These are phyloP conservation scores for Stegostoma tigrinum DNA, from an alignment of 2,113 vertebrate genomes.

Conservation along the genomic window DNA sequence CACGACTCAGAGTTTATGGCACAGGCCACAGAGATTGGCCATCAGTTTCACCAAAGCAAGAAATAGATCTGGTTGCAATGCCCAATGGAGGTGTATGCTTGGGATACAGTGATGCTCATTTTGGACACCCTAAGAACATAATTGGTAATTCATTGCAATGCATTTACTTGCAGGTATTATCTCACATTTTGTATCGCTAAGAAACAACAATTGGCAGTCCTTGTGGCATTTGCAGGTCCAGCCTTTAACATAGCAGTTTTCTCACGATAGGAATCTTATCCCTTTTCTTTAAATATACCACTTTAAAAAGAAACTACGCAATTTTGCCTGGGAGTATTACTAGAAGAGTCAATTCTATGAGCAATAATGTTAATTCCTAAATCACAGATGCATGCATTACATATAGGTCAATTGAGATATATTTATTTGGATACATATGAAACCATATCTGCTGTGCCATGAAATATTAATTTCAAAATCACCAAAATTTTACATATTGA, in stretches of 20 bases:
- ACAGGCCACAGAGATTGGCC: conserved; percentile 66
- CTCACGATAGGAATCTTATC: background rate
- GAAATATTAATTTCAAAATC: background rate
- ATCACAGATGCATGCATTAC: background rate
- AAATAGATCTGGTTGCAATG: conserved; percentile 61
- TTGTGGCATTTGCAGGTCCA: background rate
- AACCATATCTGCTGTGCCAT: background rate
- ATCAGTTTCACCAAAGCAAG: conserved; percentile 45
- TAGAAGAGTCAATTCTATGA: background rate
- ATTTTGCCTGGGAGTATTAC: background rate
- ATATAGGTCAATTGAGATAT: background rate
- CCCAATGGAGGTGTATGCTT: conserved; percentile 70
- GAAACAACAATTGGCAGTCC: background rate
- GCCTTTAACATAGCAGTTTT: background rate
- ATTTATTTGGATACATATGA: background rate
- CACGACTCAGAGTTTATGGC: conserved; percentile 67
- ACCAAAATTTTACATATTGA: background rate
- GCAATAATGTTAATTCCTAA: background rate
- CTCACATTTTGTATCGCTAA: too few species aligned
- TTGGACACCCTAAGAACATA: conserved; percentile 75
- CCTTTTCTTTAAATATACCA: background rate
- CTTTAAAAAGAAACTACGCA: background rate
- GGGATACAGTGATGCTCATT: conserved; percentile 70
- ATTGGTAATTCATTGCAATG: conserved; percentile 55
- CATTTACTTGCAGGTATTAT: background rate